These are phyloP conservation scores for Actinemys pallida DNA, from an alignment of 2,113 vertebrate genomes.

Conservation along the genomic window DNA sequence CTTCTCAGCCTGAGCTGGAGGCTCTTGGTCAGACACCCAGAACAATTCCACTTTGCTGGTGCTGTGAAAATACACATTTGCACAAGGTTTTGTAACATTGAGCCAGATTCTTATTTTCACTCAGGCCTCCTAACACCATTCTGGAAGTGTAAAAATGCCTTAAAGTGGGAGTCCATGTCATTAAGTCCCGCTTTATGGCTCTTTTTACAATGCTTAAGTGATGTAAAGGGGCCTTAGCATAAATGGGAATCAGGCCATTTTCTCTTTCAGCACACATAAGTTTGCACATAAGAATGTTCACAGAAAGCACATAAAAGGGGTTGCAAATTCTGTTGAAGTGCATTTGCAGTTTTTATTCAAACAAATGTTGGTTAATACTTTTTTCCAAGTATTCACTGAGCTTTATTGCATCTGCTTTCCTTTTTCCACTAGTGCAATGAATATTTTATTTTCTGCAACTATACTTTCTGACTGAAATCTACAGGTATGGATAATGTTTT, in stretches of 20 bases:
- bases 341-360: neutral
- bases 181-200: too few species aligned
- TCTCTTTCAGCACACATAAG: neutral
- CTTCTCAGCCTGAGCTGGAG: neutral
- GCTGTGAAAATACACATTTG: neutral
- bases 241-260: rapidly evolving
- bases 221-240: neutral
- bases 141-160: neutral
- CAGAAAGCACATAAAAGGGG: neutral
- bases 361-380: neutral
- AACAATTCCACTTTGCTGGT: neutral
- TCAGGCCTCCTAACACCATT: neutral
- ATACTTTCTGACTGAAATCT: neutral
- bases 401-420: neutral
- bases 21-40: neutral
- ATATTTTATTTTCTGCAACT: neutral
- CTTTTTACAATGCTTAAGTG: too few species aligned
- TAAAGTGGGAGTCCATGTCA: too few species aligned
- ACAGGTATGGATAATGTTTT: neutral
- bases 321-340: neutral
- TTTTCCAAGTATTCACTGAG: neutral
- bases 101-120: neutral
- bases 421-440: neutral
- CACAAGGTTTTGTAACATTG: neutral
- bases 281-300: rapidly evolving